phyloP scores from a whole-genome alignment of 2,797 vertebrate genomes.

The Iguana delicatissima region DNA sequence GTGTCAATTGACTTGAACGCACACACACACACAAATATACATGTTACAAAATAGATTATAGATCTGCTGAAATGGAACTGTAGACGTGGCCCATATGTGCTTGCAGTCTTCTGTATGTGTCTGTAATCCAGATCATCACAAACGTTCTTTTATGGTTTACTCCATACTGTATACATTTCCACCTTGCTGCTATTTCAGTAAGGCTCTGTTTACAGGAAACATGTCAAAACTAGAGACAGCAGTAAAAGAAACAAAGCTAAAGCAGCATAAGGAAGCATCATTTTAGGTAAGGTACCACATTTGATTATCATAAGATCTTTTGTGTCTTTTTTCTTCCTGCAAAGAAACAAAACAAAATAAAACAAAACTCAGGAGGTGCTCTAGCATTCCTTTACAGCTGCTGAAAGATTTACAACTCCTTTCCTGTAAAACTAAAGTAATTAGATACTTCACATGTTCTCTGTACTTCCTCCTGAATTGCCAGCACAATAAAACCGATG shows the following conservation, averaged over 20 bases:
- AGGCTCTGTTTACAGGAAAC: background rate
- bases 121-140: background rate
- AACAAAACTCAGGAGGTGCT: slow-evolving; percentile 16
- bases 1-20: background rate
- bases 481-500: background rate
- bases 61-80: background rate
- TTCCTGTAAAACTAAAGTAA: slow-evolving; percentile 32
- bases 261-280: slow-evolving; percentile 23
- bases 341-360: background rate
- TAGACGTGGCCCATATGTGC: background rate
- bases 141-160: background rate
- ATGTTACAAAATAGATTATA: background rate
- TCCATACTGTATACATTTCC: background rate
- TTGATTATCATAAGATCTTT: background rate
- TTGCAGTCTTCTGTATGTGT: background rate
- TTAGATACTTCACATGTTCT: background rate
- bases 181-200: background rate
- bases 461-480: background rate
- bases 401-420: slow-evolving; percentile 17
- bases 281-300: slow-evolving; percentile 28
- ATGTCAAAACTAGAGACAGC: background rate
- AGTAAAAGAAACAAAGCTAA: slow-evolving; percentile 16
- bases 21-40: no score
- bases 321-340: background rate
- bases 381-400: slow-evolving; percentile 31